phyloP scores from a whole-genome alignment of 2,797 vertebrate genomes.

The Coreius guichenoti region DNA sequence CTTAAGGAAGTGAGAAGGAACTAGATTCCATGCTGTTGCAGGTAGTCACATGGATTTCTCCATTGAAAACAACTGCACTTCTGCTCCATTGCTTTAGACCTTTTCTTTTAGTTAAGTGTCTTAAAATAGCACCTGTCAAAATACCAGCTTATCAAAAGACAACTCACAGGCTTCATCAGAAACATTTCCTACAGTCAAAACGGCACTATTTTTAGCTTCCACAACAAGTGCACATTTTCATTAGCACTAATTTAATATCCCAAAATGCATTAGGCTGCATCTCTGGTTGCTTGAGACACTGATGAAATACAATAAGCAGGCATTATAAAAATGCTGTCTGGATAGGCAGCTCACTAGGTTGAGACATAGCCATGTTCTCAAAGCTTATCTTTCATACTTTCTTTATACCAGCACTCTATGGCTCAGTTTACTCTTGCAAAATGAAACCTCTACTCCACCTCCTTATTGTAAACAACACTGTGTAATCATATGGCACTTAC shows the following conservation, averaged over 20 bases:
- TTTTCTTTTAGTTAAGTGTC: background rate
- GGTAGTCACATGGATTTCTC: background rate
- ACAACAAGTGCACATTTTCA: background rate
- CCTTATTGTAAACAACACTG: conserved; percentile 51
- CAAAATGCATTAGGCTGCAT: background rate
- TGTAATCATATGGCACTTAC: conserved; percentile 25
- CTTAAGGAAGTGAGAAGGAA: conserved; percentile 9
- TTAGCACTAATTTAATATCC: background rate
- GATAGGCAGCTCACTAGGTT: background rate
- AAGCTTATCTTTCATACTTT: conserved; percentile 24
- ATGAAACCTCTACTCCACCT: conserved; percentile 34
- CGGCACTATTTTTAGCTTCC: background rate
- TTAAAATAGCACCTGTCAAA: conserved; percentile 48
- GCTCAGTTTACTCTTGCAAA: conserved; percentile 24
- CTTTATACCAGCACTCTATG: background rate
- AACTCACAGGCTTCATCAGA: conserved; percentile 12
- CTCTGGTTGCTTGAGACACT: background rate
- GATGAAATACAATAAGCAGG: background rate
- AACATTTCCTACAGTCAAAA: background rate
- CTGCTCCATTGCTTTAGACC: background rate
- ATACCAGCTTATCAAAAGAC: conserved; percentile 26
- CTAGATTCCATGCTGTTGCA: background rate
- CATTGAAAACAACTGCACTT: background rate
- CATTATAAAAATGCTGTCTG: background rate
- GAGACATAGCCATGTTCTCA: background rate